Percentiles rank a stretch among this genome's conserved stretches.
These are phyloP conservation scores for Reinhardtius hippoglossoides DNA, from an alignment of 2,113 vertebrate genomes.

Conservation along the genomic window DNA sequence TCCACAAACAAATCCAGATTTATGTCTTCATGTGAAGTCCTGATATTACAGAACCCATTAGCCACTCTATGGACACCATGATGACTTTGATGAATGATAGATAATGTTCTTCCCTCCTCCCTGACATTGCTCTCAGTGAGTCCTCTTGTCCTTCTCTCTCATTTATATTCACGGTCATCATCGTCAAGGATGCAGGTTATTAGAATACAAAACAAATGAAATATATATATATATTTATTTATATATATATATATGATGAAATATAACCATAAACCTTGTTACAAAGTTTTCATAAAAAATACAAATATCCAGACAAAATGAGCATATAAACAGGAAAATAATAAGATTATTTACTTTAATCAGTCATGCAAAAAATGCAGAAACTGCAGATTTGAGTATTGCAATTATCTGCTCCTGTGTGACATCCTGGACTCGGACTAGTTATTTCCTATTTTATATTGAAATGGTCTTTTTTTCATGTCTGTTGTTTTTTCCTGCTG, in stretches of 20 bases:
- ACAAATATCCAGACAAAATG: too few relatives aligned
- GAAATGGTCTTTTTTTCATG: not conserved
- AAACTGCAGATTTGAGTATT: too few relatives aligned
- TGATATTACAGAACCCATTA: slow-evolving; percentile 11
- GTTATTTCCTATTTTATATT: too few relatives aligned
- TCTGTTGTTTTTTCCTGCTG: not conserved
- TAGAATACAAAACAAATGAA: not conserved
- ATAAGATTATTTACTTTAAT: too few relatives aligned
- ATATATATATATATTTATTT: not conserved
- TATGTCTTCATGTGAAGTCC: not conserved
- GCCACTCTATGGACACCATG: slow-evolving; percentile 1
- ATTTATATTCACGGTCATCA: slow-evolving; percentile 3
- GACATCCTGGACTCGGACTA: too few relatives aligned
- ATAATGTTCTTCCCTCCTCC: slow-evolving; percentile 9
- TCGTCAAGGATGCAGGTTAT: not conserved
- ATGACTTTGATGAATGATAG: slow-evolving; percentile 20
- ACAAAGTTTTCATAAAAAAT: too few relatives aligned
- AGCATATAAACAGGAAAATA: not conserved
- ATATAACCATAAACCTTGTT: too few relatives aligned
- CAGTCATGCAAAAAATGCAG: too few relatives aligned
- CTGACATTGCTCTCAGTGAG: not conserved
- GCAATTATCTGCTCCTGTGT: too few relatives aligned
- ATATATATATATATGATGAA: not conserved
- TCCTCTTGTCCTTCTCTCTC: not conserved
- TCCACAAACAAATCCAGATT: not conserved